Conservation (phyloP, 2,888 invertebrate species). For the Chrysotoxum bicinctum region DNA sequence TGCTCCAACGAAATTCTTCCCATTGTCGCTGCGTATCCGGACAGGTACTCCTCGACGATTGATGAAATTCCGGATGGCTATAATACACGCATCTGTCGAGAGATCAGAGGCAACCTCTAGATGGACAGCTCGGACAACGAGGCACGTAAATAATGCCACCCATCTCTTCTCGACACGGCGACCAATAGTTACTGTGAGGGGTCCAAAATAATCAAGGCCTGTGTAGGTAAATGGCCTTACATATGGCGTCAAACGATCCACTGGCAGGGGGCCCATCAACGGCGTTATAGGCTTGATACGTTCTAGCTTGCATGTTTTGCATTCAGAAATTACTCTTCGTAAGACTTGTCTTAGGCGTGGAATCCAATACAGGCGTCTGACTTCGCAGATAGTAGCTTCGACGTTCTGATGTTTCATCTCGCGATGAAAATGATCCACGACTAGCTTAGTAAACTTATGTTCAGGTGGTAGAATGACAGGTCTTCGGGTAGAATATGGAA, state of each 20-base stretch:
- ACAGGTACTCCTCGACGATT: not conserved
- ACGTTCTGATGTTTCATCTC: not conserved
- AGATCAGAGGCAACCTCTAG: too few relatives aligned
- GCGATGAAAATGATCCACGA: not conserved
- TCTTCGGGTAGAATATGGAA: constrained; percentile 41
- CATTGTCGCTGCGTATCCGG: too few relatives aligned
- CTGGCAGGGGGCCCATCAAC: constrained; percentile 64
- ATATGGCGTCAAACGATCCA: not conserved
- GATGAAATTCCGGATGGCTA: too few relatives aligned
- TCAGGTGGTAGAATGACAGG: constrained; percentile 53
- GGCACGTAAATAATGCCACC: too few relatives aligned
- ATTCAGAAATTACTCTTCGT: constrained; percentile 27
- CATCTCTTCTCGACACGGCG: constrained; percentile 64
- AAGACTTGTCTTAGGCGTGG: constrained; percentile 12
- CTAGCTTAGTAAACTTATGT: not conserved
- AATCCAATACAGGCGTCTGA: constrained; percentile 16
- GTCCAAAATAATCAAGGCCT: not conserved
- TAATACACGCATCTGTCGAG: too few relatives aligned
- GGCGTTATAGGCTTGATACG: constrained; percentile 28
- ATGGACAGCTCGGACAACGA: too few relatives aligned
- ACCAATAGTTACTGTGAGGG: constrained; percentile 37
- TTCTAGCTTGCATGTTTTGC: constrained; percentile 13
- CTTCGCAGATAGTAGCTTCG: not conserved
- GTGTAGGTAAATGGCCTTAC: too few relatives aligned
- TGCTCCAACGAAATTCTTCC: constrained; percentile 24